phyloP scores from a whole-genome alignment of 2,797 vertebrate species.

The Falco columbarius region DNA sequence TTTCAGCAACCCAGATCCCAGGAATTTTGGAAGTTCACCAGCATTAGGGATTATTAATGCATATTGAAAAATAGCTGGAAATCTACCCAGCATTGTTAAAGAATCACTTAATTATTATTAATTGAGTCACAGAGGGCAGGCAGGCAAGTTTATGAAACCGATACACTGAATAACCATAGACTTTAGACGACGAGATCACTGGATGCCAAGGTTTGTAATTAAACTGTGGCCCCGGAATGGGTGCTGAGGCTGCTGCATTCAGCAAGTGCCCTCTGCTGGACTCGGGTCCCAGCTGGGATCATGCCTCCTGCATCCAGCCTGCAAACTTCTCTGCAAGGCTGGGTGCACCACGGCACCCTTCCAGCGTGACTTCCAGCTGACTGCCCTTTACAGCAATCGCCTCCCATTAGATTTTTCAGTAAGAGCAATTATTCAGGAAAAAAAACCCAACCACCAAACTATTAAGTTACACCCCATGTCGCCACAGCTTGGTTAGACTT shows the following conservation, averaged over 20 bases:
- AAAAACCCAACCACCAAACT: neutral
- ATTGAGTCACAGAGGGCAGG: conserved; percentile 56
- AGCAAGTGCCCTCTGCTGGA: conserved; percentile 59
- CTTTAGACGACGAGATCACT: neutral
- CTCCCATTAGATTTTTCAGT: neutral
- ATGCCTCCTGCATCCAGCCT: neutral
- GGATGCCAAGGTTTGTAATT: conserved; percentile 10
- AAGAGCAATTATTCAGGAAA: neutral
- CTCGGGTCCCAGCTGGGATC: neutral
- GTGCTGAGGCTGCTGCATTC: neutral
- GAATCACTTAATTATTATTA: conserved; percentile 67
- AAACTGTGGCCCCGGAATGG: neutral
- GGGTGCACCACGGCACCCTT: neutral
- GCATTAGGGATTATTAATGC: conserved; percentile 36
- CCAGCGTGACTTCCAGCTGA: neutral
- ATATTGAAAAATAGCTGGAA: conserved; percentile 63
- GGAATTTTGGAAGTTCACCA: conserved; percentile 60
- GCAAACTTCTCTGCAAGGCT: neutral
- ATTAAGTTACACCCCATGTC: neutral
- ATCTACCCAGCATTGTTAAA: conserved; percentile 48
- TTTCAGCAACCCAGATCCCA: conserved; percentile 50
- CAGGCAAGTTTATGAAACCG: conserved; percentile 31
- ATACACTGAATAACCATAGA: neutral
- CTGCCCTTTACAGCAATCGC: neutral
- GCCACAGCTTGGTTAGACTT: neutral